Conservation (phyloP, 2,797 vertebrate genomes). For the Phylloscopus collybita region DNA sequence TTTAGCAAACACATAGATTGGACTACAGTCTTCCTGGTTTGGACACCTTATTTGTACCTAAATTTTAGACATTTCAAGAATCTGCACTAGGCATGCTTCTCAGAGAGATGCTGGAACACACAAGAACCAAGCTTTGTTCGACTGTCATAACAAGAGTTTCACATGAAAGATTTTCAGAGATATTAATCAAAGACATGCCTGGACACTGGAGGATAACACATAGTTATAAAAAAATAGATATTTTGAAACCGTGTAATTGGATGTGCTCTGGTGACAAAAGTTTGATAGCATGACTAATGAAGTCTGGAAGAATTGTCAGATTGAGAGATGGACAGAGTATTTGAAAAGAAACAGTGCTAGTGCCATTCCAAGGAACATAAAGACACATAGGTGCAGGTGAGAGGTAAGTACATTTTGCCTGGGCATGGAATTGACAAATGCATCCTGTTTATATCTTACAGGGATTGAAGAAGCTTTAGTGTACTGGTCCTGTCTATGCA, state of each 20-base stretch:
- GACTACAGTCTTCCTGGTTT: neutral
- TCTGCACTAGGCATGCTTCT: neutral
- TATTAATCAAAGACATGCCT: neutral
- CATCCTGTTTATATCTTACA: neutral
- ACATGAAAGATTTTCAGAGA: neutral
- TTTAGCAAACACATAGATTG: neutral
- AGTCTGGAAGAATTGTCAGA: neutral
- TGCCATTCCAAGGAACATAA: neutral
- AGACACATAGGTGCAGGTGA: neutral
- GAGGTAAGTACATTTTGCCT: neutral
- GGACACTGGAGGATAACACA: neutral
- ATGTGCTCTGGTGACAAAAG: neutral
- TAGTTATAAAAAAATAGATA: neutral
- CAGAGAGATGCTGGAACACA: neutral
- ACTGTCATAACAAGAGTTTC: neutral
- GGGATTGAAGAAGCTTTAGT: neutral
- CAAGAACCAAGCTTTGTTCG: neutral
- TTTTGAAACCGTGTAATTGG: neutral
- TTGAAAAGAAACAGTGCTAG: neutral
- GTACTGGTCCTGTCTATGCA: neutral
- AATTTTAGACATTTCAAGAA: neutral
- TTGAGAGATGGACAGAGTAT: neutral
- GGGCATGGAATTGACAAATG: neutral
- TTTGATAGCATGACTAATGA: neutral
- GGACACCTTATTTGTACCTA: neutral